Conservation (phyloP, 1,140 invertebrate species). For the Sycophaga agraensis region DNA sequence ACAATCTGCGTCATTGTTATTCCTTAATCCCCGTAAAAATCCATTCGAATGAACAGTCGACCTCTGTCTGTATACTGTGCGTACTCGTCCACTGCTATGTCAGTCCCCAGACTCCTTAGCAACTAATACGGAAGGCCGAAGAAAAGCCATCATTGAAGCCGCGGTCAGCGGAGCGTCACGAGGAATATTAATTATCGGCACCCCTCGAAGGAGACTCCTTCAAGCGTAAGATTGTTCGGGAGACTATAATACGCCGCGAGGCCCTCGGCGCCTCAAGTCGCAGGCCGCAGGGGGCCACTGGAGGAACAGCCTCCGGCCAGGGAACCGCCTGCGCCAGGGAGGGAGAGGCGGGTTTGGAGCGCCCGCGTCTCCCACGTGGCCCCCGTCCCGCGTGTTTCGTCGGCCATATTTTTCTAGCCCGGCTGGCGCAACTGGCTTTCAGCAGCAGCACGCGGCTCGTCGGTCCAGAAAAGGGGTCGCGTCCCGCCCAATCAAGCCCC, state of each 20-base stretch:
- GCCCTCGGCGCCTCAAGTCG: slow-evolving; percentile 2
- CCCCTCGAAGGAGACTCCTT: slow-evolving; percentile 11
- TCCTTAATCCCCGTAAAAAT: too few relatives aligned
- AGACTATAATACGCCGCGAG: not conserved
- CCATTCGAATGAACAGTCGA: too few relatives aligned
- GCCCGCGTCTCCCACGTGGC: too few relatives aligned
- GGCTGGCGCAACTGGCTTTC: slow-evolving; percentile 51
- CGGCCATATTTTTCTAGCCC: slow-evolving; percentile 55
- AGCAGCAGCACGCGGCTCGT: slow-evolving; percentile 38
- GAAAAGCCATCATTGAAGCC: too few relatives aligned
- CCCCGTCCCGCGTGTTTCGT: slow-evolving; percentile 13
- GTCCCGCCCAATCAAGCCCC: slow-evolving; percentile 54
- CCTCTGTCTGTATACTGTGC: too few relatives aligned
- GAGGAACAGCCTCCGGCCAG: slow-evolving; percentile 3
- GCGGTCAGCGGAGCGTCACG: too few relatives aligned
- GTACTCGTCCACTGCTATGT: too few relatives aligned
- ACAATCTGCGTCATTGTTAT: too few relatives aligned
- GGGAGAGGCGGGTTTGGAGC: not conserved
- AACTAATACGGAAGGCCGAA: too few relatives aligned
- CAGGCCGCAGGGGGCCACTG: not conserved
- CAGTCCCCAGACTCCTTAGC: too few relatives aligned
- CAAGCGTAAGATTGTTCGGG: slow-evolving; percentile 11
- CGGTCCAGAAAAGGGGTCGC: slow-evolving; percentile 35
- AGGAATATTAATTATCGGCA: slow-evolving; percentile 9
- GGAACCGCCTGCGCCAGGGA: not conserved